These are phyloP conservation scores for Scaptomyza tumidula DNA, from an alignment of 2,888 invertebrate species.

Conservation along the genomic window DNA sequence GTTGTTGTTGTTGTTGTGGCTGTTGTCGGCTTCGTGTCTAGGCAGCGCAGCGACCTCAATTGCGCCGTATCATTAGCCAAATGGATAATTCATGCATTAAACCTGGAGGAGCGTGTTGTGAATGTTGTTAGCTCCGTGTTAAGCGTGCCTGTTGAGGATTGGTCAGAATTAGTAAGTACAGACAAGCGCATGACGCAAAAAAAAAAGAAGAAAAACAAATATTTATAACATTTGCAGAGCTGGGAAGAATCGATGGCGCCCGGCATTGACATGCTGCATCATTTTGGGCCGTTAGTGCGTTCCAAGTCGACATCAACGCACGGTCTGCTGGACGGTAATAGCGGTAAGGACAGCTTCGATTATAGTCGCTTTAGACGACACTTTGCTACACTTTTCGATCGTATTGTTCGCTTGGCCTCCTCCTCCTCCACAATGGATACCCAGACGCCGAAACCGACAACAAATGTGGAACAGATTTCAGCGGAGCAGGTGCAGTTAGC, in stretches of 20 bases:
- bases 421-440: slow-evolving; percentile 50
- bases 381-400: slow-evolving; percentile 81
- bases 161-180: slow-evolving; percentile 82
- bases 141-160: slow-evolving; percentile 82
- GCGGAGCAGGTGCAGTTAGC: neutral
- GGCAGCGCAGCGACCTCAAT: slow-evolving; percentile 81
- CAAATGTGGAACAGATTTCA: slow-evolving; percentile 7
- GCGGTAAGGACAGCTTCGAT: slow-evolving; percentile 75
- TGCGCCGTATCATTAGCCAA: slow-evolving; percentile 80
- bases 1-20: slow-evolving; percentile 29
- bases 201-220: neutral
- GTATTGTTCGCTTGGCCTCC: slow-evolving; percentile 78
- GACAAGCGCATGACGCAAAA: slow-evolving; percentile 1
- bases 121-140: slow-evolving; percentile 79
- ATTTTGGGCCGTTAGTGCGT: slow-evolving; percentile 82
- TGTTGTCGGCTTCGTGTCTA: slow-evolving; percentile 37
- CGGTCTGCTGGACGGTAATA: slow-evolving; percentile 63
- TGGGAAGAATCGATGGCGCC: slow-evolving; percentile 84
- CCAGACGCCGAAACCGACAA: slow-evolving; percentile 1
- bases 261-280: slow-evolving; percentile 83
- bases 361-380: slow-evolving; percentile 82
- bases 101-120: slow-evolving; percentile 80
- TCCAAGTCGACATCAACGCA: slow-evolving; percentile 68
- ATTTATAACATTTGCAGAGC: slow-evolving; percentile 62
- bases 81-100: slow-evolving; percentile 79